Evolutionary conservation across 2,113 vertebrate species (phyloP).

Genomic region (Anoura caudifer): DNA sequence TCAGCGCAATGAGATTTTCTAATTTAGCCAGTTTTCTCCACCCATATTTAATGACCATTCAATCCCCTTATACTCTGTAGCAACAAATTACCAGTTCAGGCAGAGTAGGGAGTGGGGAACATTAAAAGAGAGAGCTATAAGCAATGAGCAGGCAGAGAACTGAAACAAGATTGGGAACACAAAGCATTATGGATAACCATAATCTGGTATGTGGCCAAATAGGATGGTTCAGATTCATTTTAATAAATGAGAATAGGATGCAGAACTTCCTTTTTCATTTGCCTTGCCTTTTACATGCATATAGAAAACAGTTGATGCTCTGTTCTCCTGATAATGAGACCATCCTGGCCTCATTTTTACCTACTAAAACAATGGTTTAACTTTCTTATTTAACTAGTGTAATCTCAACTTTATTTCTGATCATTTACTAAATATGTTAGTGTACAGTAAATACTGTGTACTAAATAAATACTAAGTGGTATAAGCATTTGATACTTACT

Average conservation of each 20-base stretch:
- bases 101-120: background rate
- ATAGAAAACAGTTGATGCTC: background rate
- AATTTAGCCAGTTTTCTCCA: background rate
- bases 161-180: background rate
- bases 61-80: background rate
- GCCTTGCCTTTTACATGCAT: background rate
- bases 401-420: constrained; percentile 36
- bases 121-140: background rate
- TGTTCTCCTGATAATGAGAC: background rate
- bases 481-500: background rate
- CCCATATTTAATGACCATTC: background rate
- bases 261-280: background rate
- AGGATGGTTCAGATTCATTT: background rate
- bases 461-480: background rate
- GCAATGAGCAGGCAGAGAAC: background rate
- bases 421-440: constrained; percentile 26
- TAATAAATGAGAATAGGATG: background rate
- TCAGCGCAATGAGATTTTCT: background rate
- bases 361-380: background rate
- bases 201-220: background rate
- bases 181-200: background rate
- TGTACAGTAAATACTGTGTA: background rate
- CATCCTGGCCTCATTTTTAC: background rate
- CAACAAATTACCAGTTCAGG: background rate
- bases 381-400: background rate